phyloP scores from a whole-genome alignment of 2,113 vertebrate genomes.

The Gallinago jamesoni region DNA sequence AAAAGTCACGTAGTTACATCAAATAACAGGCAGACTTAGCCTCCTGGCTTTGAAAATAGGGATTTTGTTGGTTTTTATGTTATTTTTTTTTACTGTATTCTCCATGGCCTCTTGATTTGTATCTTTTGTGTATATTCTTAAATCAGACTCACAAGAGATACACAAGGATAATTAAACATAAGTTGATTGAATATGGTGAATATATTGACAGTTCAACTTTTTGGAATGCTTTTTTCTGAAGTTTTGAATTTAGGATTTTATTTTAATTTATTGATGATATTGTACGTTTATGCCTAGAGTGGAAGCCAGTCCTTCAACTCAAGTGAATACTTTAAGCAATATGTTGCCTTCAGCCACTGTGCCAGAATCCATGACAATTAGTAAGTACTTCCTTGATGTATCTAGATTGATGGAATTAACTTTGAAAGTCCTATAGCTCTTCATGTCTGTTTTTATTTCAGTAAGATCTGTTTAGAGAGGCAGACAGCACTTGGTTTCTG shows the following conservation, averaged over 20 bases:
- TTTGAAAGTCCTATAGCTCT: neutral
- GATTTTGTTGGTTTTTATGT: neutral
- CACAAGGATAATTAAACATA: neutral
- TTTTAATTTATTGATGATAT: neutral
- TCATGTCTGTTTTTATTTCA: neutral
- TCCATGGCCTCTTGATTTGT: neutral
- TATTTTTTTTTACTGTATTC: neutral
- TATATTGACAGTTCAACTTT: neutral
- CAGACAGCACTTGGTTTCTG: neutral
- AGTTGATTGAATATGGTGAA: neutral
- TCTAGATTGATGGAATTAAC: neutral
- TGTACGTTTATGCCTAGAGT: constrained; percentile 73
- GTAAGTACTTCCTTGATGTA: constrained; percentile 78
- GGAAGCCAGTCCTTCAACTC: constrained; percentile 79
- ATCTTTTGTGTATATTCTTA: neutral
- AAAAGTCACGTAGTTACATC: neutral
- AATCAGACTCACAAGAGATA: neutral
- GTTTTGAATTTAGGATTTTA: neutral
- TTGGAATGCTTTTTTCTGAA: neutral
- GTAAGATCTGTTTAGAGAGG: neutral
- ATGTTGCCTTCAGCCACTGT: constrained; percentile 77
- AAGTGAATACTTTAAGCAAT: constrained; percentile 68
- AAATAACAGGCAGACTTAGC: neutral
- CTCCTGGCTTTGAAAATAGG: neutral
- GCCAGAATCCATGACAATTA: constrained; percentile 92